phyloP scores from a whole-genome alignment of 2,113 vertebrate genomes.

The Grammomys dolichurus region DNA sequence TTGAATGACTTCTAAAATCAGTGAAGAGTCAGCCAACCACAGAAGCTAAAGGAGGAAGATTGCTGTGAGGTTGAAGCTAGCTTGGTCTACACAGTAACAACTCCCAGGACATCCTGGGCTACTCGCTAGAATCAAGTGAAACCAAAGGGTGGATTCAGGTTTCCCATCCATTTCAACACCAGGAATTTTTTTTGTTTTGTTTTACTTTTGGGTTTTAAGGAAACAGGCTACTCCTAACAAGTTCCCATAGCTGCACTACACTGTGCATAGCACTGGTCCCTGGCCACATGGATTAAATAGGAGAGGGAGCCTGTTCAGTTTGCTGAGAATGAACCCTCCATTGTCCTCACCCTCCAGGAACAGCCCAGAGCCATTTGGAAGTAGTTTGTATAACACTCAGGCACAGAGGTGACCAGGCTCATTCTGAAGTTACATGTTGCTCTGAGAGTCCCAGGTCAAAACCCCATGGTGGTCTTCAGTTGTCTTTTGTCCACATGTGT shows the following conservation, averaged over 20 bases:
- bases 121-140: neutral
- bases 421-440: neutral
- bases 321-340: neutral
- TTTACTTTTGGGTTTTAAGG: neutral
- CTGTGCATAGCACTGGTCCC: neutral
- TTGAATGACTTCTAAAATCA: neutral
- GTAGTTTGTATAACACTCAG: neutral
- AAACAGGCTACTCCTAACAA: neutral
- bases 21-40: neutral
- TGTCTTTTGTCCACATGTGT: neutral
- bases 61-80: neutral
- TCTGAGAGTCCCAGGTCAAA: constrained; percentile 5
- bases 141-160: neutral
- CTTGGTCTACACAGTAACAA: neutral
- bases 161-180: neutral
- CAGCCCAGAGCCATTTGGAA: neutral
- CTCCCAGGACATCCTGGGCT: neutral
- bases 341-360: neutral
- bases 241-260: neutral
- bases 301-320: neutral
- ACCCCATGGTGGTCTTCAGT: neutral
- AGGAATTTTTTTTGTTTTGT: neutral
- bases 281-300: neutral
- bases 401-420: neutral
- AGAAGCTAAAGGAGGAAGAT: neutral